Base-by-base conservation (phyloP, 1,140 invertebrate species). In the Aphaenogaster rudis region DNA sequence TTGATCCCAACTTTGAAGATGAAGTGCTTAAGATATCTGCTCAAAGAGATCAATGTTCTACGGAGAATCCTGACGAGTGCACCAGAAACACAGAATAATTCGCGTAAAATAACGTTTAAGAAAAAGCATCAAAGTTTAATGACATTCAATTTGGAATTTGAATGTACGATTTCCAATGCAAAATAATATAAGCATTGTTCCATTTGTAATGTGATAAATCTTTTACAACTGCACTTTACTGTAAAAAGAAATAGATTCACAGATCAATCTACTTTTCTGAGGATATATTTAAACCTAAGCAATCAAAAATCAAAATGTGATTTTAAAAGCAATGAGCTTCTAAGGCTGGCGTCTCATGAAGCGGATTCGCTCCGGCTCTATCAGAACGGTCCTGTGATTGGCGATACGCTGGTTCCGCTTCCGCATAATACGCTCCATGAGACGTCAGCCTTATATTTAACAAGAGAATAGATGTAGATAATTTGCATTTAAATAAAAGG, bases 1-100 rank as follows among this genome's bases (percentile, higher is more conserved):
- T 93, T 17, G 89, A 93, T 86, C 86, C 89, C 11, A 87, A 80
- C 48, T 88, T 94, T n/a, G 93, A 94, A 84, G 84, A 91, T 7
- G 93, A 94, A 82, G 91, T 93, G 64, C 67, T 93, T 74, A 39
- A 87, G 80, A 17, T 84, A 15, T 88, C 82, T 86, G 17, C 36
- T 48, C 45, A 76, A 69, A 17, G 11, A 48, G 11, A 45, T 59
- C 42, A 63, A 11, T 11, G 39, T 76, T 50, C 36, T 8, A 15
- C 28, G 4, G 11, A 11, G 48, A 66, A 48, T 50, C n/a, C 33
- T 61, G 21, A 9, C 39, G 15, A 61, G 8, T 39, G 33, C 50
- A 50, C 6, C 79, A 9, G 9, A 86, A 52, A 33, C 15, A 0
- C n/a, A 36, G 42, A 72, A 3, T 72, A 33, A 50, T 17, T 0